Conservation (phyloP, 2,888 invertebrate genomes). For the Dryocosmus kuriphilus region DNA sequence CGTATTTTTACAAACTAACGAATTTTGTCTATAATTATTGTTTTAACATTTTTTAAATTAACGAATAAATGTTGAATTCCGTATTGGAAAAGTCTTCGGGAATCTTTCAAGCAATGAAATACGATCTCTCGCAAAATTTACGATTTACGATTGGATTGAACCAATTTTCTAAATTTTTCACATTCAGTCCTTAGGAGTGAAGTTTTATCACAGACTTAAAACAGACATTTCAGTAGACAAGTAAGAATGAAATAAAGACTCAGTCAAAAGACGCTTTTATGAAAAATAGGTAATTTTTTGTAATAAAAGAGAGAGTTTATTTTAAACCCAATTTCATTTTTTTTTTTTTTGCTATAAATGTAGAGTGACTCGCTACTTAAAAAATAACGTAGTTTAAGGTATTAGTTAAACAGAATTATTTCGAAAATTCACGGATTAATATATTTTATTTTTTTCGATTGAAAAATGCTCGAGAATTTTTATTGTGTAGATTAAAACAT, state of each 20-base stretch:
- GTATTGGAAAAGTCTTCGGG: background rate
- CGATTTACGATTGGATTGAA: background rate
- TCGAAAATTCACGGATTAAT: background rate
- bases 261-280: no score
- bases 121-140: background rate
- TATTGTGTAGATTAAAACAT: background rate
- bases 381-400: background rate
- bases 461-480: background rate
- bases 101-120: background rate
- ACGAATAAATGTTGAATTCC: background rate
- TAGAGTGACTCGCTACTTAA: background rate
- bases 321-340: background rate
- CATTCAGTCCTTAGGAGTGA: no score
- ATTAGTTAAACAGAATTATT: background rate
- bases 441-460: background rate
- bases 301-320: constrained; percentile 1
- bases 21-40: background rate
- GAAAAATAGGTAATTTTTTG: background rate
- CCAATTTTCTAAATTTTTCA: no score
- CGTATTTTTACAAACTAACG: background rate
- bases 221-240: no score
- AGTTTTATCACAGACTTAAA: no score
- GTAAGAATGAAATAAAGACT: no score
- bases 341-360: background rate
- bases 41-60: background rate